Evolutionary conservation across 2,797 vertebrate species (phyloP).

Genomic region (Tenualosa thibaudeaui): DNA sequence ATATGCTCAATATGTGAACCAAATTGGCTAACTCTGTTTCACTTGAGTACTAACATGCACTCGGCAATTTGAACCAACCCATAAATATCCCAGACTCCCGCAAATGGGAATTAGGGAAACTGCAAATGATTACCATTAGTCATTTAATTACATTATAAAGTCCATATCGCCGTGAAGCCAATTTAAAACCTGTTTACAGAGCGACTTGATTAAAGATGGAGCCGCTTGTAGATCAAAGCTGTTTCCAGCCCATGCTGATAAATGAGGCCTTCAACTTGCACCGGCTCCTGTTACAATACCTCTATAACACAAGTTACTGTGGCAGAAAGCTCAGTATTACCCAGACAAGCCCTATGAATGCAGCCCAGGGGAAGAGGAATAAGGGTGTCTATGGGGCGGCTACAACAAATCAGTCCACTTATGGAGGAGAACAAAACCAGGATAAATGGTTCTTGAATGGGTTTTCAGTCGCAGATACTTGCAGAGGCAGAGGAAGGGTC

Average conservation of each 20-base stretch:
- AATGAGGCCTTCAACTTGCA: not conserved
- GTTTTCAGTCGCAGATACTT: not conserved
- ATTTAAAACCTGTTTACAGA: conserved; percentile 63
- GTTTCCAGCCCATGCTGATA: not conserved
- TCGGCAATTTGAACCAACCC: conserved; percentile 74
- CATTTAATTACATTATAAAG: conserved; percentile 74
- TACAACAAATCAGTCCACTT: not conserved
- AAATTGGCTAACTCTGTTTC: conserved; percentile 71
- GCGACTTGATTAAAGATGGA: conserved; percentile 49
- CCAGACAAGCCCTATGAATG: not conserved
- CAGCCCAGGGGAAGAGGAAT: not conserved
- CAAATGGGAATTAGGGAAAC: conserved; percentile 67
- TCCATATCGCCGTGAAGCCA: conserved; percentile 62
- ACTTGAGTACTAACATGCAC: conserved; percentile 70
- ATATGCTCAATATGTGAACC: conserved; percentile 33
- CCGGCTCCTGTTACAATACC: not conserved
- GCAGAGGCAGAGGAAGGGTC: not conserved
- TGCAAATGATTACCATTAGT: conserved; percentile 78
- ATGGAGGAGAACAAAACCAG: not conserved
- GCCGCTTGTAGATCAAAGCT: not conserved
- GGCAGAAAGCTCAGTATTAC: not conserved
- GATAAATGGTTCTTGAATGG: not conserved
- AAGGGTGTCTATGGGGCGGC: not conserved
- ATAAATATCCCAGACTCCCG: conserved; percentile 71
- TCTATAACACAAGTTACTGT: not conserved